A percentile compares a stretch with the other conserved stretches of the same genome.
Conservation (phyloP, 2,113 vertebrate species). For the Sander lucioperca region DNA sequence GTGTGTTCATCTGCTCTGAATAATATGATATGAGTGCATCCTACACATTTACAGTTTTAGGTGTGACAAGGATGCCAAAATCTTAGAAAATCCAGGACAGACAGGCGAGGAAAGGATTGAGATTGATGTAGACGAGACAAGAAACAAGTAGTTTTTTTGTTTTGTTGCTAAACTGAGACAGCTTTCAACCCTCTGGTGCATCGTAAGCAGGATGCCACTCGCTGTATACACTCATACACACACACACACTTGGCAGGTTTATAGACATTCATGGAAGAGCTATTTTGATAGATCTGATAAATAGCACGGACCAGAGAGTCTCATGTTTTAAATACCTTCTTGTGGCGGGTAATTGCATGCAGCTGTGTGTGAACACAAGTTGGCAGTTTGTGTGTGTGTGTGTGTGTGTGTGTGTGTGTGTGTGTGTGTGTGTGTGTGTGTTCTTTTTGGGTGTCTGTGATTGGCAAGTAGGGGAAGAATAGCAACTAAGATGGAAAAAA, state of each 20-base stretch:
- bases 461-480: constrained; percentile 47
- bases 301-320: constrained; percentile 57
- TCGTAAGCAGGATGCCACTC: constrained; percentile 14
- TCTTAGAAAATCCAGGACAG: constrained; percentile 1
- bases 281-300: constrained; percentile 75
- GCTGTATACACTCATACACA: neutral
- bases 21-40: constrained; percentile 4
- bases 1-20: neutral
- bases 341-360: constrained; percentile 77
- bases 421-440: constrained; percentile 7
- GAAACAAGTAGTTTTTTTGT: constrained; percentile 8
- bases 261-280: constrained; percentile 51
- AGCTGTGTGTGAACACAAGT: constrained; percentile 75
- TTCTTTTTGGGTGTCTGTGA: constrained; percentile 28
- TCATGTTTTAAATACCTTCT: constrained; percentile 74
- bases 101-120: neutral
- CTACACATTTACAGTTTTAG: constrained; percentile 12
- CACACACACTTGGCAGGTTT: constrained; percentile 42
- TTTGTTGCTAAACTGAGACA: constrained; percentile 1
- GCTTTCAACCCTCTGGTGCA: constrained; percentile 14
- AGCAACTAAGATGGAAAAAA: constrained; percentile 23
- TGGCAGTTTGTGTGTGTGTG: constrained; percentile 37
- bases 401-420: neutral
- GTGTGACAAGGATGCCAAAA: constrained; percentile 15
- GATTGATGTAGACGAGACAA: constrained; percentile 10